Percentiles rank a stretch among this genome's conserved stretches.
Evolutionary conservation across 2,797 vertebrate genomes (phyloP).

Genomic region (Selene dorsalis): DNA sequence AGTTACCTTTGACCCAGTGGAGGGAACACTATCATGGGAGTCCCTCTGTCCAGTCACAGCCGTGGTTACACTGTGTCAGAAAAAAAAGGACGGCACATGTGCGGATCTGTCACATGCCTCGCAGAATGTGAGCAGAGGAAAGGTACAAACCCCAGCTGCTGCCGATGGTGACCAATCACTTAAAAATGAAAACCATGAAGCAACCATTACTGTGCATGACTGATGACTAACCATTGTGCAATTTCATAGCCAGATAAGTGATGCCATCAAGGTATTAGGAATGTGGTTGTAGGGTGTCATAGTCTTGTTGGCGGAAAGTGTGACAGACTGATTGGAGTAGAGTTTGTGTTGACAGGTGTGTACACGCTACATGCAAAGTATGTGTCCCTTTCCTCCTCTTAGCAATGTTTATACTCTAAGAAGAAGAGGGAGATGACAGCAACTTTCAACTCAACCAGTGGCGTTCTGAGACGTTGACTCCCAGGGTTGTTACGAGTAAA

Average conservation of each 20-base stretch:
- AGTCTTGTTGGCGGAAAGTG: no score
- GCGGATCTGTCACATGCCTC: conserved; percentile 70
- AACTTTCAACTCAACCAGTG: no score
- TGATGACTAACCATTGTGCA: background rate
- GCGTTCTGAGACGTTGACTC: background rate
- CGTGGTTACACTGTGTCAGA: conserved; percentile 71
- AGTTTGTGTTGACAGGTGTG: background rate
- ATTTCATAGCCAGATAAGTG: background rate
- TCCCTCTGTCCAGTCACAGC: conserved; percentile 72
- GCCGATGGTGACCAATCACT: background rate
- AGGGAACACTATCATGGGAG: conserved; percentile 78
- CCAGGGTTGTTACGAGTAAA: background rate
- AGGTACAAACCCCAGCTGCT: conserved; percentile 60
- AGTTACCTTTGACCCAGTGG: conserved; percentile 76
- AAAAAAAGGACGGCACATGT: conserved; percentile 54
- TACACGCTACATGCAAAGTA: background rate
- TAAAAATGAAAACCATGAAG: background rate
- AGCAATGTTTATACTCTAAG: background rate
- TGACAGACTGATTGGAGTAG: background rate
- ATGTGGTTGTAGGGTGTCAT: rapidly evolving
- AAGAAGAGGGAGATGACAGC: rapidly evolving
- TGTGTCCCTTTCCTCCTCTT: background rate
- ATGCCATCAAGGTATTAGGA: no score
- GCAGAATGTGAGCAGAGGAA: conserved; percentile 63
- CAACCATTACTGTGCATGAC: background rate